Evolutionary conservation across 2,888 invertebrate species (phyloP), one percentile per base, ranked within the genome.

Genomic region (Sarcophaga subvicina): DNA sequence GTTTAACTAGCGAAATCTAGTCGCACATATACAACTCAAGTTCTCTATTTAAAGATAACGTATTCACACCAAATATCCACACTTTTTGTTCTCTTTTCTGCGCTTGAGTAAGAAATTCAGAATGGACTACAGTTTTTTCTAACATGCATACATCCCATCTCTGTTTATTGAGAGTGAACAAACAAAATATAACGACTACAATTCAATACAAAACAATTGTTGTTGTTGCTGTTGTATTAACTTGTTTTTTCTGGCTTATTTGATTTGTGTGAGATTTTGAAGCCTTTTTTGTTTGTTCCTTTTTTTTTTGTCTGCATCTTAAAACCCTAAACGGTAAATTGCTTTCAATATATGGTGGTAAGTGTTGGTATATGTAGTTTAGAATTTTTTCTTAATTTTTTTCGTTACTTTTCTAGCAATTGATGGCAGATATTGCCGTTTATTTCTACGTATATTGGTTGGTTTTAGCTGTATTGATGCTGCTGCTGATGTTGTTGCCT

Each of bases 311-410:
- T 0, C 17, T 54, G 54, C 17, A 54, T 14, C 17, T 54, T 17
- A 17, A 54, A 17, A 17, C 17, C 17, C 17, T 54, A 54, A 54
- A 17, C 54, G 54, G 17, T 54, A 14, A 54, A 54, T 54, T 54
- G 17, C 17, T 17, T 17, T 54, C 54, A 54, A 14, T 49, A 6
- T 37, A 37, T 37, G 37, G 37, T 37, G 37, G 37, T 37, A 37
- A 37, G 37, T 37, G 37, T 8, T 37, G n/a, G 6, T 47, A 66
- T 64, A 4, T 77, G 71, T 49, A 22, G 12, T 49, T 45, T 49
- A 47, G 45, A 67, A 62, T 72, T 63, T 78, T 85, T 79, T 87
- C 8, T 81, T 84, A 73, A 8, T 37, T 37, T 37, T n/a, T 37
- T 60, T 72, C 17, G 10, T 14, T 17, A 17, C 54, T 14, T 54